These are phyloP conservation scores for Spisula solida DNA, from an alignment of 2,888 invertebrate genomes.

Conservation along the genomic window DNA sequence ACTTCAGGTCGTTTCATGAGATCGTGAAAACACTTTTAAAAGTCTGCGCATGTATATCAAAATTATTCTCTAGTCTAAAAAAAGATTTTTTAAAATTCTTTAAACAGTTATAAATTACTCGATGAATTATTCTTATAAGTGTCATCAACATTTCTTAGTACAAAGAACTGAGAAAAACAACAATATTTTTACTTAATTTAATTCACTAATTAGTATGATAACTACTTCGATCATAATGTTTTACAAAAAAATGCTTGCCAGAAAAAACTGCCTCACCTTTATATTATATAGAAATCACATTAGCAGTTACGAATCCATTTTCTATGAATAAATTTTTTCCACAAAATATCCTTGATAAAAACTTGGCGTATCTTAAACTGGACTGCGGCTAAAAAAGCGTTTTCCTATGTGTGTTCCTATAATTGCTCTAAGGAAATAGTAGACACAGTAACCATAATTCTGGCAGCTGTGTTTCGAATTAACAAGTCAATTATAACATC, in stretches of 20 bases:
- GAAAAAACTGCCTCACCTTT: neutral
- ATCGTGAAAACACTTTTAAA: too few relatives aligned
- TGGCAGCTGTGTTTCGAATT: constrained; percentile 71
- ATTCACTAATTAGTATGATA: too few relatives aligned
- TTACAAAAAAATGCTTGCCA: neutral
- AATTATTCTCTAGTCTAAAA: too few relatives aligned
- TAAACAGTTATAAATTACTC: too few relatives aligned
- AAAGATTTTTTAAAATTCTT: too few relatives aligned
- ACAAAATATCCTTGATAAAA: constrained; percentile 20
- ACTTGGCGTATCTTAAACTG: neutral
- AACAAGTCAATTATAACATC: constrained; percentile 73
- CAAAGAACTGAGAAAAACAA: too few relatives aligned
- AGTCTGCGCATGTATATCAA: too few relatives aligned
- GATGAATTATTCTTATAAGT: too few relatives aligned
- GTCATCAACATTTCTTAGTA: too few relatives aligned
- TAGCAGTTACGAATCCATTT: constrained; percentile 12
- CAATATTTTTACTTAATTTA: too few relatives aligned
- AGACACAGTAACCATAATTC: constrained; percentile 54
- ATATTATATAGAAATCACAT: neutral
- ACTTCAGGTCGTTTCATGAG: too few relatives aligned
- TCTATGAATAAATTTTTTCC: constrained; percentile 17
- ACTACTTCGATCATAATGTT: neutral
- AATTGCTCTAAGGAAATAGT: constrained; percentile 47
- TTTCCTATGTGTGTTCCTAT: constrained; percentile 28
- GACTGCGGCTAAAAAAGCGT: constrained; percentile 20